phyloP scores from a whole-genome alignment of 2,797 vertebrate species.

The Syngnathus acus region DNA sequence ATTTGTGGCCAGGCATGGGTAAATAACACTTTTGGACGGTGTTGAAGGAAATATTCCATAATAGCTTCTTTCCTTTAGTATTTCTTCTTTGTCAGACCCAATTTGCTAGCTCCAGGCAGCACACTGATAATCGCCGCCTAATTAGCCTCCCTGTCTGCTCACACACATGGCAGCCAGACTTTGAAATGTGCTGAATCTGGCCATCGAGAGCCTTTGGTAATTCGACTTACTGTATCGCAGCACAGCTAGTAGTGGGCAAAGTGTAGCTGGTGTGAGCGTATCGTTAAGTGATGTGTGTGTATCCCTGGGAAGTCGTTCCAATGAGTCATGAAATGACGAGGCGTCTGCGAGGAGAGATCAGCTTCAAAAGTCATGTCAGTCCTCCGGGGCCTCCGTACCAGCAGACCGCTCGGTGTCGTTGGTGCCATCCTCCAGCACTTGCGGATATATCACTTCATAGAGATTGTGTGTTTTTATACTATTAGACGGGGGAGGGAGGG shows the following conservation, averaged over 20 bases:
- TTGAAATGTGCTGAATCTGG: conserved; percentile 51
- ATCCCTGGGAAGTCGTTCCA: conserved; percentile 42
- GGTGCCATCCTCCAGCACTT: conserved; percentile 3
- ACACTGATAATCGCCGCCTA: conserved; percentile 18
- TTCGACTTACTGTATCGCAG: conserved; percentile 52
- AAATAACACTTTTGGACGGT: no score
- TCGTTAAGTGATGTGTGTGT: conserved; percentile 10
- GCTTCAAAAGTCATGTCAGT: conserved; percentile 33
- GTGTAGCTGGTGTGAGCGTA: conserved; percentile 39
- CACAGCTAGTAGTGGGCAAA: conserved; percentile 47
- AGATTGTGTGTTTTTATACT: background rate
- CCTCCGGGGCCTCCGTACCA: conserved; percentile 42
- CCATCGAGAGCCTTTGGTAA: conserved; percentile 23
- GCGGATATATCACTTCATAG: conserved; percentile 13
- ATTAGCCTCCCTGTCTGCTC: conserved; percentile 28
- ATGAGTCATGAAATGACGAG: conserved; percentile 59
- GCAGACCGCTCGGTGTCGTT: conserved; percentile 31
- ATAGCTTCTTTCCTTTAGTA: conserved; percentile 4
- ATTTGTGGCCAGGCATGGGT: no score
- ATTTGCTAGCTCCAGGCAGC: conserved; percentile 4
- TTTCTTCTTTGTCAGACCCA: conserved; percentile 1
- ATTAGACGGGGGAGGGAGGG: background rate
- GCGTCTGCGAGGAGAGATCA: conserved; percentile 32
- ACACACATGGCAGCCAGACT: conserved; percentile 24
- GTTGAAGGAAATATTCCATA: background rate